Conservation (phyloP, 2,797 vertebrate genomes). For the Clarias laeviceps region DNA sequence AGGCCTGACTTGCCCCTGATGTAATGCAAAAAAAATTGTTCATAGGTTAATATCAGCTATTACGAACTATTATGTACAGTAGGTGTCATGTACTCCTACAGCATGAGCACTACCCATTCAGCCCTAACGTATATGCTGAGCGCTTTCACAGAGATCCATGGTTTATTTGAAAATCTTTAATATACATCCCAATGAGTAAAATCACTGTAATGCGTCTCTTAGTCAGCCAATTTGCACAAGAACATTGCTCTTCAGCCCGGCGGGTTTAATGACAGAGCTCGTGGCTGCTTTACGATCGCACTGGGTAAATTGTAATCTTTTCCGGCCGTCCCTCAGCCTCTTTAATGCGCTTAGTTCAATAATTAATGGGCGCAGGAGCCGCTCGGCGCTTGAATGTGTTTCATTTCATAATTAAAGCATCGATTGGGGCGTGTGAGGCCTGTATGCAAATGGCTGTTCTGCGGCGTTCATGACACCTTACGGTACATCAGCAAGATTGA, state of each 20-base stretch:
- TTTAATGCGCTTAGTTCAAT: slow-evolving; percentile 59
- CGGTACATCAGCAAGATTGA: slow-evolving; percentile 21
- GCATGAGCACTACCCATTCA: background rate
- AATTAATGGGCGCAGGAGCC: slow-evolving; percentile 43
- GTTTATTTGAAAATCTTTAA: background rate
- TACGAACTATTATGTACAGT: background rate
- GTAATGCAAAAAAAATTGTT: no score
- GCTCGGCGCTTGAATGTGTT: slow-evolving; percentile 41
- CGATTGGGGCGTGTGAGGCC: slow-evolving; percentile 24
- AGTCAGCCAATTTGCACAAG: slow-evolving; percentile 20
- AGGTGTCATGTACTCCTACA: background rate
- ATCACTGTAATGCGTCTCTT: slow-evolving; percentile 16
- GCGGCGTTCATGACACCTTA: background rate
- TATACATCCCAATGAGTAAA: slow-evolving; percentile 1
- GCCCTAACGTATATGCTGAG: background rate
- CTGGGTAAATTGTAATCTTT: slow-evolving; percentile 51
- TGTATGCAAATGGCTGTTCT: slow-evolving; percentile 13
- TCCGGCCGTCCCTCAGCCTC: slow-evolving; percentile 25
- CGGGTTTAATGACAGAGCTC: slow-evolving; percentile 53
- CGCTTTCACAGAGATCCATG: background rate
- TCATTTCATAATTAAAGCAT: slow-evolving; percentile 51
- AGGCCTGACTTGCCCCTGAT: no score
- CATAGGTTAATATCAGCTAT: background rate
- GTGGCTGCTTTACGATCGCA: slow-evolving; percentile 19
- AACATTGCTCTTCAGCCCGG: slow-evolving; percentile 35